phyloP scores from a whole-genome alignment of 92 coral and sea anemone species.

The Epizoanthus ramosus region DNA sequence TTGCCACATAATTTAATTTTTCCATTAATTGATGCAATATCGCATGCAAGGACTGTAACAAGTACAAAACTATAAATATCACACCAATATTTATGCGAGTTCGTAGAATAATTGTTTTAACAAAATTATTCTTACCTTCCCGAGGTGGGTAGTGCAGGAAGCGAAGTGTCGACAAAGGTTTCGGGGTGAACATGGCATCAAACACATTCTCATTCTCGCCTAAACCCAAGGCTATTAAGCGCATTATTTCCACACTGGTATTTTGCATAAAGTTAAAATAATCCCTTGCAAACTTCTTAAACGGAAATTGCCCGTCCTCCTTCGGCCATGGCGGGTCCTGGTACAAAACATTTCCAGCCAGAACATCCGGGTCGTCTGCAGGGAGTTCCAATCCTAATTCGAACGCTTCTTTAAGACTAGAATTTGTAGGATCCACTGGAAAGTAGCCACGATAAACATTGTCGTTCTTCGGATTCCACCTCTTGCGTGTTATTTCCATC shows the following conservation, averaged over 20 bases:
- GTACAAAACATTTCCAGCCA: slow-evolving; percentile 53
- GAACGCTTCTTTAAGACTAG: slow-evolving; percentile 41
- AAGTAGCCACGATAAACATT: slow-evolving; percentile 59
- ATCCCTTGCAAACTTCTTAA: slow-evolving; percentile 26
- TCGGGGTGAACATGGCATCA: slow-evolving; percentile 49
- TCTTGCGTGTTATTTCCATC: slow-evolving; percentile 32
- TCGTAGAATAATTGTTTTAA: no score
- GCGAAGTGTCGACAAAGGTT: slow-evolving; percentile 59
- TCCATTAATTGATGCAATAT: no score
- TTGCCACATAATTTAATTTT: no score
- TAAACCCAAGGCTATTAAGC: slow-evolving; percentile 57
- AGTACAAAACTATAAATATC: no score
- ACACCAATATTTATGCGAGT: no score
- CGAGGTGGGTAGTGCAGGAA: slow-evolving; percentile 53
- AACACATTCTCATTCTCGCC: slow-evolving; percentile 56
- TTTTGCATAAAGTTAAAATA: slow-evolving; percentile 53
- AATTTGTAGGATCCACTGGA: slow-evolving; percentile 47
- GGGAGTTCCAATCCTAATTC: no score
- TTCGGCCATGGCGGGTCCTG: slow-evolving; percentile 59
- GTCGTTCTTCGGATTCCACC: slow-evolving; percentile 47
- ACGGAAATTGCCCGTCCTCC: slow-evolving; percentile 50
- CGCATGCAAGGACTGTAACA: no score
- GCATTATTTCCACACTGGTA: slow-evolving; percentile 41
- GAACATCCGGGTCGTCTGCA: slow-evolving; percentile 24
- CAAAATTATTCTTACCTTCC: slow-evolving; percentile 10